Evolutionary conservation across 2,888 invertebrate genomes (phyloP).

Genomic region (Coleophora flavipennella): DNA sequence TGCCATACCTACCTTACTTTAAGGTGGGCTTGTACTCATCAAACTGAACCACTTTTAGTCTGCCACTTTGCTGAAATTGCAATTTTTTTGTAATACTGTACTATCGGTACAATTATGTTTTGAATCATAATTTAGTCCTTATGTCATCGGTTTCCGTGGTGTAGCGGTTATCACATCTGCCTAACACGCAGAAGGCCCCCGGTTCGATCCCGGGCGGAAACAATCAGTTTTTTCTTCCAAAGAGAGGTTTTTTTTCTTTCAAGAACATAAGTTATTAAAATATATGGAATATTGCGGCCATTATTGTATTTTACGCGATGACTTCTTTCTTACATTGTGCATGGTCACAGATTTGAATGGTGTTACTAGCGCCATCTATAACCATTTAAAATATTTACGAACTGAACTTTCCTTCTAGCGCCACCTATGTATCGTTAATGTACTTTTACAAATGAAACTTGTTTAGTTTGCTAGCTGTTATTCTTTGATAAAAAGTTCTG

Average conservation of each 20-base stretch:
- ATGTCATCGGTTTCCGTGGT: conserved; percentile 79
- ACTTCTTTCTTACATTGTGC: neutral
- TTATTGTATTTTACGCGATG: neutral
- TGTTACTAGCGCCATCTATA: neutral
- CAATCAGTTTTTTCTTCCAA: conserved; percentile 45
- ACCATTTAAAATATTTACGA: neutral
- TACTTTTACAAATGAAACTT: too few relatives aligned
- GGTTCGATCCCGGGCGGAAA: conserved; percentile 92
- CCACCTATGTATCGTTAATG: too few relatives aligned
- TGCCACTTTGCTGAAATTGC: too few relatives aligned
- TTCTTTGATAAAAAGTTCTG: neutral
- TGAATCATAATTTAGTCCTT: neutral
- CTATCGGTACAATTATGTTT: too few relatives aligned
- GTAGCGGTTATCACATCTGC: conserved; percentile 94
- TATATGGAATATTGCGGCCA: neutral
- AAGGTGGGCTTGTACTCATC: too few relatives aligned
- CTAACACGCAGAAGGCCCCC: conserved; percentile 94
- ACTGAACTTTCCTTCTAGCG: too few relatives aligned
- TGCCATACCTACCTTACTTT: too few relatives aligned
- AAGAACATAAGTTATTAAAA: neutral
- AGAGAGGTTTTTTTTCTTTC: neutral
- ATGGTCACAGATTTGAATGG: too few relatives aligned
- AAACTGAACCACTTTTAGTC: too few relatives aligned
- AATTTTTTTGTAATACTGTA: too few relatives aligned
- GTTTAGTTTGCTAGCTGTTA: too few relatives aligned